phyloP scores from a whole-genome alignment of 1,140 invertebrate species.

The Zaprionus ornatus region DNA sequence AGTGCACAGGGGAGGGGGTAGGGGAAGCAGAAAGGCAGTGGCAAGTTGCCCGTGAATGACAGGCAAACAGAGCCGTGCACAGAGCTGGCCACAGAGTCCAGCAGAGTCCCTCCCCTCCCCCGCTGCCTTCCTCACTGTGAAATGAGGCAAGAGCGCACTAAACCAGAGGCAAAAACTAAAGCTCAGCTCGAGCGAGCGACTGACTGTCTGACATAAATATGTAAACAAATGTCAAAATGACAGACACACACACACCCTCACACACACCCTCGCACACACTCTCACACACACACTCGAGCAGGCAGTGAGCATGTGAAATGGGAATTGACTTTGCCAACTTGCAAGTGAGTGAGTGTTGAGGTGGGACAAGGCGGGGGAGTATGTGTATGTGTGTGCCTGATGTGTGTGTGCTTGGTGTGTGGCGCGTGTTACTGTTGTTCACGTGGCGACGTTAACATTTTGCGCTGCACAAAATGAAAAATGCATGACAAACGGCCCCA shows the following conservation, averaged over 20 bases:
- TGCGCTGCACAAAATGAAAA: constrained; percentile 66
- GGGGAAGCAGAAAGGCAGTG: not conserved
- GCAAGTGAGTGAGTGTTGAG: not conserved
- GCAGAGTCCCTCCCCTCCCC: not conserved
- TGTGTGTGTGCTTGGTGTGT: constrained; percentile 1
- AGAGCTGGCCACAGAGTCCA: not conserved
- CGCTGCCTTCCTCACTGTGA: constrained; percentile 17
- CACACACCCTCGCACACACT: constrained; percentile 5
- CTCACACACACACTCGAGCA: constrained; percentile 22
- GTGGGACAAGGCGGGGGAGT: not conserved
- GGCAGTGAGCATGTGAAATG: constrained; percentile 28
- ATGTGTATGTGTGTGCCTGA: not conserved
- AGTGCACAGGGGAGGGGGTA: constrained; percentile 2
- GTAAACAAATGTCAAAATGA: constrained; percentile 83
- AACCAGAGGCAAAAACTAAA: constrained; percentile 53
- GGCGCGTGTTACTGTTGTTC: constrained; percentile 67
- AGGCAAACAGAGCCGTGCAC: constrained; percentile 55
- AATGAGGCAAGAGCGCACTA: constrained; percentile 66
- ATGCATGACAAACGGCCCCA: constrained; percentile 76
- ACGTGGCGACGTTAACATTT: constrained; percentile 73
- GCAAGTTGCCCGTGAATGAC: constrained; percentile 58
- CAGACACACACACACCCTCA: constrained; percentile 43
- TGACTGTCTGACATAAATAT: constrained; percentile 80
- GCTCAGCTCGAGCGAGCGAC: constrained; percentile 45
- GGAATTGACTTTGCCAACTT: constrained; percentile 33